Evolutionary conservation across 53 echinoderm and acorn worm genomes (phyloP).

Genomic region (Stichopus horrens): DNA sequence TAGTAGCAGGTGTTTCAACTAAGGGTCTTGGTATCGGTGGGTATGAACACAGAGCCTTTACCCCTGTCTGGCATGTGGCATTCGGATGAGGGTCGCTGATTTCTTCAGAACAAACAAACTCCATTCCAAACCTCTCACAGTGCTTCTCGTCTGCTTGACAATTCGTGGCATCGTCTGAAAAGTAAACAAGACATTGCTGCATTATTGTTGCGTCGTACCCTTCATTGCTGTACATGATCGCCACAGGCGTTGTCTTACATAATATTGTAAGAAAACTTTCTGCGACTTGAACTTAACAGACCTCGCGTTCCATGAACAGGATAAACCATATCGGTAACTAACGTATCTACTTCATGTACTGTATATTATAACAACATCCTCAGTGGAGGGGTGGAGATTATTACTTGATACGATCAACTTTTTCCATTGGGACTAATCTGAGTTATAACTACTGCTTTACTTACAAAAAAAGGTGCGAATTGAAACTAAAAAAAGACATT

Average conservation of each 20-base stretch:
- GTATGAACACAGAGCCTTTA: conserved; percentile 64
- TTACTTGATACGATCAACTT: too few relatives aligned
- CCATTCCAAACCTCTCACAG: conserved; percentile 76
- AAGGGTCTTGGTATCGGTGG: conserved; percentile 56
- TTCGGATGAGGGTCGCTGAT: conserved; percentile 53
- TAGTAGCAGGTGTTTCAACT: conserved; percentile 54
- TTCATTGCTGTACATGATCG: not conserved
- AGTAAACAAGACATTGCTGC: not conserved
- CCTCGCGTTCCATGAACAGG: not conserved
- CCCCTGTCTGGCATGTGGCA: conserved; percentile 56
- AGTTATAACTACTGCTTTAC: too few relatives aligned
- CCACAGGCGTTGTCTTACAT: not conserved
- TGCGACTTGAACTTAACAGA: not conserved
- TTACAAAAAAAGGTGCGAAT: too few relatives aligned
- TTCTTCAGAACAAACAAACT: conserved; percentile 67
- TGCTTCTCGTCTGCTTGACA: conserved; percentile 57
- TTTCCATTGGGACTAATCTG: too few relatives aligned
- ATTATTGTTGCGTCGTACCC: not conserved
- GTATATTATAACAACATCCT: too few relatives aligned
- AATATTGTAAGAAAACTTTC: not conserved
- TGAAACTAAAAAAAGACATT: too few relatives aligned
- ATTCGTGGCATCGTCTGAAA: conserved; percentile 61
- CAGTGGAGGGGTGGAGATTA: too few relatives aligned
- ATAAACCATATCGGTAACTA: not conserved
- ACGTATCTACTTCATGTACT: too few relatives aligned